Base-by-base conservation (phyloP, 2,113 vertebrate species). In the Entelurus aequoreus region DNA sequence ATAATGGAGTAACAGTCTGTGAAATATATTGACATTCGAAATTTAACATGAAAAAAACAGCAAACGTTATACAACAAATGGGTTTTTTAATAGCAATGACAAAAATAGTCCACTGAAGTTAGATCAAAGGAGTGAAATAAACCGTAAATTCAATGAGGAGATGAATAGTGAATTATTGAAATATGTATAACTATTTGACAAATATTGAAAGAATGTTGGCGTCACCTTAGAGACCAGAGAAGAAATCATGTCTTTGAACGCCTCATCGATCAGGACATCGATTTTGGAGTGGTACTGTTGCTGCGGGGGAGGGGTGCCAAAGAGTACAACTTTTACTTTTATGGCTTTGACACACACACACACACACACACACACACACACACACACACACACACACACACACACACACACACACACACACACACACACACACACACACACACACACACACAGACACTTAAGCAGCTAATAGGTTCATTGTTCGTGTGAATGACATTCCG, bases 201-300 rank as follows among this genome's bases (percentile, higher is more conserved):
- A 10, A 42, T 3, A 42, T 40, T 40, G 6, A 6, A 6, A 7
- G 12, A 40, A 10, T 4, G 0, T n/a, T 16, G 54, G 37, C 6
- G 55, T 69, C 94, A 98, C 96, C 97, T 96, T 98, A 70, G 93
- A 93, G 79, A 97, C 92, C 9, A 98, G 90, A 58, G 93, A 92
- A 28, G 92, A 92, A 86, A 94, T 93, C 82, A 96, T 92, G 88
- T 97, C 94, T 89, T 94, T 96, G 73, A 98, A 92, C 15, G 93
- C 87, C 74, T 94, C 94, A 69, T 99, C 97, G 74, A 99, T 92
- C 87, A 98, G 90, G 69, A 96, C 94, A 69, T 99, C 97, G 80
- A 98, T 95, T 91, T 94, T 98, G 54, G 95, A 96, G 87, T 99
- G 96, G 90, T 98, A 98, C 78, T 99, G 97, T 86, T 96, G 94